A percentile compares a stretch with the other conserved stretches of the same genome.
phyloP scores from a whole-genome alignment of 1,140 invertebrate species.

The Yoshiicerus persimilis region DNA sequence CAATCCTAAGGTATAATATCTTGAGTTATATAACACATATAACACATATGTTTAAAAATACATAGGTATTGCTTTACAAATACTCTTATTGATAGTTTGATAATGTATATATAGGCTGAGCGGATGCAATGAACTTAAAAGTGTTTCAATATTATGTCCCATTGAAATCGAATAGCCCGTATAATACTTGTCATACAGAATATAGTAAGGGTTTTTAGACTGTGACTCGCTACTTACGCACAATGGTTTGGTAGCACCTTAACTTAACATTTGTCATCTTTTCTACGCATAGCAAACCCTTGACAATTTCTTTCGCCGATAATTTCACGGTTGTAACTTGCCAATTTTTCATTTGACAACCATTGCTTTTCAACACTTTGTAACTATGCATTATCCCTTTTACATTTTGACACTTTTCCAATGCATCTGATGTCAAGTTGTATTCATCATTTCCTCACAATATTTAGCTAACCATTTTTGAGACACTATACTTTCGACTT shows the following conservation, averaged over 20 bases:
- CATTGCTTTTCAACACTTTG: not conserved
- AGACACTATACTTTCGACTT: no score
- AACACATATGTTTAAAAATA: no score
- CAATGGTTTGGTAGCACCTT: no score
- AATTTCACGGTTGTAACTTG: constrained; percentile 23
- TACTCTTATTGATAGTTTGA: not conserved
- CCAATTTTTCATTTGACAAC: constrained; percentile 13
- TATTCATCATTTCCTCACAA: not conserved
- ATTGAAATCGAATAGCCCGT: no score
- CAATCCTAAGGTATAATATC: not conserved
- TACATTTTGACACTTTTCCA: not conserved
- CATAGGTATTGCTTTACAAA: not conserved
- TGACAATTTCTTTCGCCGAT: constrained; percentile 5
- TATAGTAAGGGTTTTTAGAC: no score
- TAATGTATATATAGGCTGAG: no score
- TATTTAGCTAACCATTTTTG: not conserved
- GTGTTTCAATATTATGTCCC: no score
- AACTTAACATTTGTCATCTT: not conserved
- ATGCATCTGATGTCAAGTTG: not conserved
- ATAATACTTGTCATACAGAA: no score
- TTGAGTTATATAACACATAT: not conserved
- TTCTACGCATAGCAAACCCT: not conserved
- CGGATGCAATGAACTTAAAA: no score
- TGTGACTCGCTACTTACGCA: no score
- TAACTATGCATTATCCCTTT: not conserved